Evolutionary conservation across 2,113 vertebrate species (phyloP).

Genomic region (Trematocara marginatum): DNA sequence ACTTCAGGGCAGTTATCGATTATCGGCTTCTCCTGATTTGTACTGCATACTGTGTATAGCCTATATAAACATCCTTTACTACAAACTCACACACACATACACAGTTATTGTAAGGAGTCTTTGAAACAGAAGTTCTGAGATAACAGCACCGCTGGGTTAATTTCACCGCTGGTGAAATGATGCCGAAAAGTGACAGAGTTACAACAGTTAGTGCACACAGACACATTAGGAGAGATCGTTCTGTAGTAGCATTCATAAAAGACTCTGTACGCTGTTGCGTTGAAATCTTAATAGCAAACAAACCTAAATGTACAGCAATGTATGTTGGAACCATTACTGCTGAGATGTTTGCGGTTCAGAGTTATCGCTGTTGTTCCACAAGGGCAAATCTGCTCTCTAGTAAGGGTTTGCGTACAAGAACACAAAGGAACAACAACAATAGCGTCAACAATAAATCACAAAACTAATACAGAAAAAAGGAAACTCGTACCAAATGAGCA

Average conservation of each 20-base stretch:
- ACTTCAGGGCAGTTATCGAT: neutral
- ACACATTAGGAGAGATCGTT: neutral
- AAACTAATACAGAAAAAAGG: neutral
- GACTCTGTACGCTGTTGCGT: neutral
- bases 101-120: neutral
- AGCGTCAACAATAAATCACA: neutral
- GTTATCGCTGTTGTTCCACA: neutral
- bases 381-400: neutral
- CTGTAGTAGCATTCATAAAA: neutral
- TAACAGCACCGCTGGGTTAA: neutral
- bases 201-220: neutral
- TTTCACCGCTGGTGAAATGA: neutral
- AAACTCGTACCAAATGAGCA: neutral
- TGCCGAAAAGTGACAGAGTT: neutral
- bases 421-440: neutral
- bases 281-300: neutral
- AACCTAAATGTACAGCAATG: neutral
- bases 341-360: neutral
- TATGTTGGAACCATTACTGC: neutral
- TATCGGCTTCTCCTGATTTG: neutral
- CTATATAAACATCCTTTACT: neutral
- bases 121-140: neutral
- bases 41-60: neutral
- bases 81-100: neutral
- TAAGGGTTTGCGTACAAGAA: neutral